Evolutionary conservation across 1,140 invertebrate species (phyloP), one percentile per base, ranked within the genome.

Genomic region (Drosophila bocqueti): DNA sequence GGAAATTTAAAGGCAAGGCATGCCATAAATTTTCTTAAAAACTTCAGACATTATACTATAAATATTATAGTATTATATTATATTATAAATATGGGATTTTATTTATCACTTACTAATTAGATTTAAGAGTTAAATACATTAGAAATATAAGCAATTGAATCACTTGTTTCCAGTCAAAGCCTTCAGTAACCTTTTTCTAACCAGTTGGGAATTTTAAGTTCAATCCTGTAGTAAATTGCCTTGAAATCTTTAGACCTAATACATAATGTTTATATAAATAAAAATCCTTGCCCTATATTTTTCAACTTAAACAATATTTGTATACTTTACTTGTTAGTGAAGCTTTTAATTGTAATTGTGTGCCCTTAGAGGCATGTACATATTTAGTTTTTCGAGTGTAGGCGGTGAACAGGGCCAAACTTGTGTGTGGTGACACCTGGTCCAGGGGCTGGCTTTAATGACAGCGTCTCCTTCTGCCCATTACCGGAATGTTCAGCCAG

Each of bases 341-440:
- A n/a, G 16, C 9, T 15, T 38, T 13, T 4, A 5, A 15, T 40
- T 43, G n/a, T 4, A 21, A 7, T 13, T 46, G 11, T 2, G 18
- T 46, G 11, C 10, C 49, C 9, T 21, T 34, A 13, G 6, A 18
- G 16, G 4, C n/a, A n/a, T n/a, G n/a, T 13, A 7, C 26, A 8
- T 10, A 31, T 21, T 36, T 36, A 15, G 0, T 54, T 55, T 11
- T 55, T 6, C 21, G 2, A 38, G 52, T 55, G 52, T 55, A 55
- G 52, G 52, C 9, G 52, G 52, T n/a, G 52, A 24, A 16, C 34
- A 38, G 18, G 34, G 52, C 31, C 24, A 24, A 54, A 54, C 13
- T 55, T 38, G 52, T 55, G 55, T 24, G 55, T 26, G 55, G 63
- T 31, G 60, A 29, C 63, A 65, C 63, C 63, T 65, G 63, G 63